Conservation (phyloP, 2,888 invertebrate genomes). For the Tipula unca region DNA sequence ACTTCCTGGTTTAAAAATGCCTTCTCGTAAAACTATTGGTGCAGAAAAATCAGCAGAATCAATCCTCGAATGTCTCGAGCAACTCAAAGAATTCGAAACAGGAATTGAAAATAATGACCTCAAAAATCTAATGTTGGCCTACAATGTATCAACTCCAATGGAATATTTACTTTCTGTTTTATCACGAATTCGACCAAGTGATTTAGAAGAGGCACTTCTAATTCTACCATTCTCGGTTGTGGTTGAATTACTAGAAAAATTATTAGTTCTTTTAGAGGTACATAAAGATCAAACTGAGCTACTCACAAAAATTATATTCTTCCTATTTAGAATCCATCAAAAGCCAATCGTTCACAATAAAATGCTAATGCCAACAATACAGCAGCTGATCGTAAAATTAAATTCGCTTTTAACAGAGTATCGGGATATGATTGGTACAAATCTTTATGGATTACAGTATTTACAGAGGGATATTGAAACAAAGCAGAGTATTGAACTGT, state of each 20-base stretch:
- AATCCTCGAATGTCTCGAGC: slow-evolving; percentile 81
- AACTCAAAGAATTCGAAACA: slow-evolving; percentile 54
- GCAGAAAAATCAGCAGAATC: slow-evolving; percentile 63
- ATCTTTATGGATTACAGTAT: slow-evolving; percentile 71
- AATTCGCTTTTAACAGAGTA: slow-evolving; percentile 34
- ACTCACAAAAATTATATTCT: slow-evolving; percentile 64
- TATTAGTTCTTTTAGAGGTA: slow-evolving; percentile 57
- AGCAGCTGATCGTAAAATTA: slow-evolving; percentile 32
- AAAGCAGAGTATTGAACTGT: slow-evolving; percentile 63
- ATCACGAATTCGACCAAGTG: slow-evolving; percentile 73
- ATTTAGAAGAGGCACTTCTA: slow-evolving; percentile 82
- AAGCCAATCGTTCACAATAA: slow-evolving; percentile 68
- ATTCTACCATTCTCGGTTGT: slow-evolving; percentile 77
- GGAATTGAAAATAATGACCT: slow-evolving; percentile 36
- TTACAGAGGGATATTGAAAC: slow-evolving; percentile 68
- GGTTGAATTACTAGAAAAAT: slow-evolving; percentile 62
- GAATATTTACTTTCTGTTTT: slow-evolving; percentile 77
- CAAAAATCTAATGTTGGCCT: slow-evolving; percentile 77
- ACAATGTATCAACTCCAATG: slow-evolving; percentile 59
- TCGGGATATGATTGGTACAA: slow-evolving; percentile 77
- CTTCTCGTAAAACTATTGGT: slow-evolving; percentile 63
- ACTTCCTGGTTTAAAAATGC: slow-evolving; percentile 67
- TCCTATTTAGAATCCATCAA: slow-evolving; percentile 67
- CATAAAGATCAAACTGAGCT: slow-evolving; percentile 68
- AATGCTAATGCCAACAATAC: slow-evolving; percentile 47